These are phyloP conservation scores for Catalaphyllia jardinei DNA, from an alignment of 64 coral and sea anemone genomes.

Conservation along the genomic window DNA sequence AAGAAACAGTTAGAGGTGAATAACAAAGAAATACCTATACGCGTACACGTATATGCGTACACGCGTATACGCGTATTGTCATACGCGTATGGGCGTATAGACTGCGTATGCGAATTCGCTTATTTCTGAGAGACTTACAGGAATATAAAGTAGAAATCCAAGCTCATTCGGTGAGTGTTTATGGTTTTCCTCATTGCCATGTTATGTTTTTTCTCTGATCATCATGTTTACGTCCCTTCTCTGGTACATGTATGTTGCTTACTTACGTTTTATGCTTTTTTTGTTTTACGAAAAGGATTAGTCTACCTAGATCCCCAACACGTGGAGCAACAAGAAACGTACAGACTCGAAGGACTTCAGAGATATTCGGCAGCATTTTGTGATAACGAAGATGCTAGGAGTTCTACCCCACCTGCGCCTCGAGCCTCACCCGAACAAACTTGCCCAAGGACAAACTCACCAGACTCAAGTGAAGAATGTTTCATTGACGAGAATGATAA, in stretches of 20 bases:
- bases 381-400: slow-evolving; percentile 22
- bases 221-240: not conserved
- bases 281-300: not conserved
- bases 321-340: not conserved
- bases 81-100: too few relatives aligned
- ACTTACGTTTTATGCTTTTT: not conserved
- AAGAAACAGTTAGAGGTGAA: too few relatives aligned
- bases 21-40: too few relatives aligned
- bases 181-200: too few relatives aligned
- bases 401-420: slow-evolving; percentile 27
- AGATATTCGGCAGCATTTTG: slow-evolving; percentile 58
- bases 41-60: too few relatives aligned
- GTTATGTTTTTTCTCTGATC: not conserved
- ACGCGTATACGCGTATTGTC: too few relatives aligned
- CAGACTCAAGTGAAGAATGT: not conserved
- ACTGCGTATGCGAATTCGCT: too few relatives aligned
- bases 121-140: too few relatives aligned
- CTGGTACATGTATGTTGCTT: not conserved
- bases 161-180: too few relatives aligned
- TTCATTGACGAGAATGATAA: slow-evolving; percentile 20
- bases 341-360: slow-evolving; percentile 20
- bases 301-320: slow-evolving; percentile 47
- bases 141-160: too few relatives aligned
- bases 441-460: slow-evolving; percentile 1
- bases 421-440: slow-evolving; percentile 47